These are phyloP conservation scores for Coregonus clupeaformis DNA, from an alignment of 2,113 vertebrate genomes.

Conservation along the genomic window DNA sequence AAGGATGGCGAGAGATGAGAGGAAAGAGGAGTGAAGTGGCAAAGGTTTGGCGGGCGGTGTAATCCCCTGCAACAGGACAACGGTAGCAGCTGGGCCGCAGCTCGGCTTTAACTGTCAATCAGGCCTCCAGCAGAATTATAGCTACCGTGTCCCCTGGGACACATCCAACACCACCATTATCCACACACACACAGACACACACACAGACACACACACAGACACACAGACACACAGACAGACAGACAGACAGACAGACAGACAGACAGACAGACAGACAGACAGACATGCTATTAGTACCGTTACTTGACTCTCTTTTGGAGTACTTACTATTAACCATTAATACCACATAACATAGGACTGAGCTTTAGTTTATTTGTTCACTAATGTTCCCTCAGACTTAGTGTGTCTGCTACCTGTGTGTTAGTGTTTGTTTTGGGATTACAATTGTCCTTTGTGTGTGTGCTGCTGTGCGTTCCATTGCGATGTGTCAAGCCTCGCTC, in stretches of 20 bases:
- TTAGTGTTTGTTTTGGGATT: constrained; percentile 54
- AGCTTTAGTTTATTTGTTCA: background rate
- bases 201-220: too few species aligned
- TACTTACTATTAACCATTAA: background rate
- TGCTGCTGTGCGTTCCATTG: constrained; percentile 59
- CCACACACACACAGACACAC: too few species aligned
- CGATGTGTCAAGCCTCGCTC: constrained; percentile 50
- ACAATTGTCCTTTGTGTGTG: constrained; percentile 31
- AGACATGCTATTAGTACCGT: too few species aligned
- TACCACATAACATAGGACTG: background rate
- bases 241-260: too few species aligned
- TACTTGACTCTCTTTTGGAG: too few species aligned
- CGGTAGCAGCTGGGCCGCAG: constrained; percentile 55
- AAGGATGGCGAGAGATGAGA: too few species aligned
- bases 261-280: too few species aligned
- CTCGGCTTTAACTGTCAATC: constrained; percentile 47
- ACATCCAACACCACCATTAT: background rate
- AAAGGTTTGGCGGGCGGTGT: constrained; percentile 43
- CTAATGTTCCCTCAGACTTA: background rate
- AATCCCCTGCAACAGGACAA: constrained; percentile 52
- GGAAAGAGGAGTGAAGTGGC: constrained; percentile 39
- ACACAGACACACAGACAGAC: too few species aligned
- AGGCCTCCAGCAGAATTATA: constrained; percentile 17
- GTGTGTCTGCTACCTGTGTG: constrained; percentile 34
- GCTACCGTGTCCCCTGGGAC: background rate